These are phyloP conservation scores for Seriola rivoliana DNA, from an alignment of 2,113 vertebrate species.

Conservation along the genomic window DNA sequence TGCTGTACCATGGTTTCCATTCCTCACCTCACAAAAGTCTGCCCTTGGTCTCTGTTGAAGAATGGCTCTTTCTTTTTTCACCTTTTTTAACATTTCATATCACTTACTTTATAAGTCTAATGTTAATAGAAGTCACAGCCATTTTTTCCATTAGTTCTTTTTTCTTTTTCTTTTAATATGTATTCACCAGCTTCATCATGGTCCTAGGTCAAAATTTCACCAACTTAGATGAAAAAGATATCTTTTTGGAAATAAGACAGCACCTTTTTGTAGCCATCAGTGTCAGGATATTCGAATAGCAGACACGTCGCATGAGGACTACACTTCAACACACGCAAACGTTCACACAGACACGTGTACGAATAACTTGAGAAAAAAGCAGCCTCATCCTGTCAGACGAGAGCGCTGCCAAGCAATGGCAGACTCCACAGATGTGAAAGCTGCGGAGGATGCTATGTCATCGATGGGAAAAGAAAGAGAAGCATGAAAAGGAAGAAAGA, in stretches of 20 bases:
- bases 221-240: constrained; percentile 9
- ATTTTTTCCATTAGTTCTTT: constrained; percentile 7
- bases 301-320: neutral
- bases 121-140: neutral
- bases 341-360: neutral
- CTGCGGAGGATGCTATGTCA: constrained; percentile 4
- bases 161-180: neutral
- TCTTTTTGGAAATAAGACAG: neutral
- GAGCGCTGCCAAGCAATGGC: constrained; percentile 16
- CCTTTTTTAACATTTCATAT: constrained; percentile 51
- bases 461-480: neutral
- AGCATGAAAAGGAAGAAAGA: constrained; percentile 1
- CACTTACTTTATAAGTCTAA: constrained; percentile 6
- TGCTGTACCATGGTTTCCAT: constrained; percentile 10
- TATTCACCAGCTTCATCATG: neutral
- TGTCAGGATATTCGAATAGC: neutral
- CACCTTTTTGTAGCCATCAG: neutral
- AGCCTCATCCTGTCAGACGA: constrained; percentile 11
- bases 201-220: constrained; percentile 14
- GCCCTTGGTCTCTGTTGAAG: constrained; percentile 31
- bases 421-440: neutral
- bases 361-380: neutral
- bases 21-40: constrained; percentile 20
- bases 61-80: constrained; percentile 24
- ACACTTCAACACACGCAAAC: neutral